Percentiles rank a stretch among this genome's conserved stretches.
These are phyloP conservation scores for Seriola aureovittata DNA, from an alignment of 2,113 vertebrate species.

Conservation along the genomic window DNA sequence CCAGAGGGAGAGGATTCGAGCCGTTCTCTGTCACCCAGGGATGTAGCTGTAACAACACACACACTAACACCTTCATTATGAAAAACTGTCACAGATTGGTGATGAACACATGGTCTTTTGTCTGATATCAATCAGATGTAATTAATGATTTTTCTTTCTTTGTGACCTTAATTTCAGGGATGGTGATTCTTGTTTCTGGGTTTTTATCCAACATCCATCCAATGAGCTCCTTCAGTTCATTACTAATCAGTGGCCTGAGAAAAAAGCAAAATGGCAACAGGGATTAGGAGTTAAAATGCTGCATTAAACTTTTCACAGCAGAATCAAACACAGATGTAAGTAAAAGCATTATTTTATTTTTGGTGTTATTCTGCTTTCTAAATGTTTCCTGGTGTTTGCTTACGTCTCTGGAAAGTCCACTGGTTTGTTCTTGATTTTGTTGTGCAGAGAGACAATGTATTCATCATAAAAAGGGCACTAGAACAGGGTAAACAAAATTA, in stretches of 20 bases:
- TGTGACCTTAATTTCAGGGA: constrained; percentile 93
- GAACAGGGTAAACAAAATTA: background rate
- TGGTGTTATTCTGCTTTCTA: background rate
- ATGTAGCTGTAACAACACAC: constrained; percentile 83
- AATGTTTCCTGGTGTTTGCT: constrained; percentile 70
- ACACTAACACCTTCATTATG: background rate
- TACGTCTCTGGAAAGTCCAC: constrained; percentile 94
- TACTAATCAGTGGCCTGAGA: constrained; percentile 85
- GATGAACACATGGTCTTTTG: background rate
- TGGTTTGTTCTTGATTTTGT: constrained; percentile 92
- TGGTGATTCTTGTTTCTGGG: constrained; percentile 90
- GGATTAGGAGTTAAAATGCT: no score
- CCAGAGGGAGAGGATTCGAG: constrained; percentile 88
- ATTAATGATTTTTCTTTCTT: background rate
- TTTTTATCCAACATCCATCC: constrained; percentile 93
- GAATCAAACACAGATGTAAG: background rate
- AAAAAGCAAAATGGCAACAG: background rate
- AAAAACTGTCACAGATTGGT: background rate
- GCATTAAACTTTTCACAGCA: no score
- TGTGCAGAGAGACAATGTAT: constrained; percentile 92
- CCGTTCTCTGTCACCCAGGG: constrained; percentile 90
- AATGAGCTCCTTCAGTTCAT: constrained; percentile 89
- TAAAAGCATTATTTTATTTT: no score
- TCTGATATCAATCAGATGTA: background rate
- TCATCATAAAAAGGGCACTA: constrained; percentile 97